phyloP scores from a whole-genome alignment of 1,140 invertebrate species.

The Tenebrio molitor region DNA sequence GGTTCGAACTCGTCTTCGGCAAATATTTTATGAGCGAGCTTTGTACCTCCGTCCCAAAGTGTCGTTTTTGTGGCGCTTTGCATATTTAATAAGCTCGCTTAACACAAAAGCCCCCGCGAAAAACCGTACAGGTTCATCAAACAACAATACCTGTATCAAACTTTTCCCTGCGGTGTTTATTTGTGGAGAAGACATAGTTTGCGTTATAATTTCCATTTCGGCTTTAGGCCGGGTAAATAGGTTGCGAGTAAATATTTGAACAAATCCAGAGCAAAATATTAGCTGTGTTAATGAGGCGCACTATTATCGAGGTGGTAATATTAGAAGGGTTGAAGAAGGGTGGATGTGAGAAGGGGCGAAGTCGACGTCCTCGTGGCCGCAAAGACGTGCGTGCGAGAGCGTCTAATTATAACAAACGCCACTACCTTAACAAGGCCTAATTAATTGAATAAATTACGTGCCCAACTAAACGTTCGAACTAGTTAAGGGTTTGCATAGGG shows the following conservation, averaged over 20 bases:
- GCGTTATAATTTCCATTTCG: constrained; percentile 31
- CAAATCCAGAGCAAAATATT: constrained; percentile 30
- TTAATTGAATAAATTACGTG: constrained; percentile 39
- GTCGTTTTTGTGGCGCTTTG: neutral
- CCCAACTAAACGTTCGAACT: neutral
- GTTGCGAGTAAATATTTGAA: constrained; percentile 31
- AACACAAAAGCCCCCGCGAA: neutral
- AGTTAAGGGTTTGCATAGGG: neutral
- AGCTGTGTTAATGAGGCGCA: constrained; percentile 33
- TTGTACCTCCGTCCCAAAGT: too few relatives aligned
- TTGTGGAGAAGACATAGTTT: constrained; percentile 12
- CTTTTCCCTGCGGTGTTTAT: constrained; percentile 4
- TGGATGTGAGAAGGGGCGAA: neutral
- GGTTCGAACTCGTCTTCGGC: too few relatives aligned
- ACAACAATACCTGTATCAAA: constrained; percentile 10
- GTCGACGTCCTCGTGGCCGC: neutral
- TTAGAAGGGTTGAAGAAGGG: constrained; percentile 37
- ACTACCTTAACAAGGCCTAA: constrained; percentile 19
- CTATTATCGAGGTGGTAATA: constrained; percentile 29
- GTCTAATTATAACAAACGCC: constrained; percentile 32
- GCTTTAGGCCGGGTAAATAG: constrained; percentile 29
- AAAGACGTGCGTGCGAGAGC: constrained; percentile 29
- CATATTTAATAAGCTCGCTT: neutral
- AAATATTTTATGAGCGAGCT: too few relatives aligned
- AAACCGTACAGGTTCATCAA: neutral